These are phyloP conservation scores for Muschampia plurimacula DNA, from an alignment of 2,888 invertebrate genomes.

Conservation along the genomic window DNA sequence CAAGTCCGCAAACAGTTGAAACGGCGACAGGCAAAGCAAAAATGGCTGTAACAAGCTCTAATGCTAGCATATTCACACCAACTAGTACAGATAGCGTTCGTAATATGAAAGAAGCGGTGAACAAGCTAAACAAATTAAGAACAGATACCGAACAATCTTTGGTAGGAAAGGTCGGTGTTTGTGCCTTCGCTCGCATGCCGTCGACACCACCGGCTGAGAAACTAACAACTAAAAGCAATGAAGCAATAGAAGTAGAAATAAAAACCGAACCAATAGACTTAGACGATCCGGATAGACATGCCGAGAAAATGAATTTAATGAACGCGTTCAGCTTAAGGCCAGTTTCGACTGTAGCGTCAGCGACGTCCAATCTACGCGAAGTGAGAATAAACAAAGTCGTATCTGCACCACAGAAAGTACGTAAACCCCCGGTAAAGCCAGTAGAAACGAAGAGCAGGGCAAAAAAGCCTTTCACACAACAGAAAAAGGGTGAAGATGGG, in stretches of 20 bases:
- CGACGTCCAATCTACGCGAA: slow-evolving; percentile 59
- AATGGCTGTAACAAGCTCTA: slow-evolving; percentile 53
- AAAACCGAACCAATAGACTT: slow-evolving; percentile 76
- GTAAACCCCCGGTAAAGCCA: slow-evolving; percentile 53
- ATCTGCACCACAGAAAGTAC: slow-evolving; percentile 53
- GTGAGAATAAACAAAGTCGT: slow-evolving; percentile 72
- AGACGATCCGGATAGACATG: slow-evolving; percentile 69
- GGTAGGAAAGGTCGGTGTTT: slow-evolving; percentile 72
- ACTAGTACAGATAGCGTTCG: slow-evolving; percentile 61
- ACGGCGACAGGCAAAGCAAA: slow-evolving; percentile 28
- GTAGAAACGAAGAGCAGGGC: slow-evolving; percentile 63
- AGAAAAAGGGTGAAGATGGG: slow-evolving; percentile 67
- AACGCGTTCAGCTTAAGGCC: slow-evolving; percentile 71
- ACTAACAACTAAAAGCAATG: slow-evolving; percentile 42
- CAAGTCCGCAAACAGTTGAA: slow-evolving; percentile 51
- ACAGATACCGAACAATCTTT: slow-evolving; percentile 55
- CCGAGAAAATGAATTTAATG: slow-evolving; percentile 74
- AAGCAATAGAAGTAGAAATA: slow-evolving; percentile 72
- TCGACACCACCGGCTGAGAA: slow-evolving; percentile 67
- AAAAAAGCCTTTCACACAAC: slow-evolving; percentile 75
- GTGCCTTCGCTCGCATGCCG: slow-evolving; percentile 76
- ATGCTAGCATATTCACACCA: slow-evolving; percentile 65
- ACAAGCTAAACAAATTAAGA: slow-evolving; percentile 62
- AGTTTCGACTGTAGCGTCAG: slow-evolving; percentile 53
- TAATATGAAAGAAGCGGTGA: slow-evolving; percentile 63